Percentiles rank a stretch among this genome's conserved stretches.
Evolutionary conservation across 2,797 vertebrate genomes (phyloP).

Genomic region (Poeciliopsis presidionis): DNA sequence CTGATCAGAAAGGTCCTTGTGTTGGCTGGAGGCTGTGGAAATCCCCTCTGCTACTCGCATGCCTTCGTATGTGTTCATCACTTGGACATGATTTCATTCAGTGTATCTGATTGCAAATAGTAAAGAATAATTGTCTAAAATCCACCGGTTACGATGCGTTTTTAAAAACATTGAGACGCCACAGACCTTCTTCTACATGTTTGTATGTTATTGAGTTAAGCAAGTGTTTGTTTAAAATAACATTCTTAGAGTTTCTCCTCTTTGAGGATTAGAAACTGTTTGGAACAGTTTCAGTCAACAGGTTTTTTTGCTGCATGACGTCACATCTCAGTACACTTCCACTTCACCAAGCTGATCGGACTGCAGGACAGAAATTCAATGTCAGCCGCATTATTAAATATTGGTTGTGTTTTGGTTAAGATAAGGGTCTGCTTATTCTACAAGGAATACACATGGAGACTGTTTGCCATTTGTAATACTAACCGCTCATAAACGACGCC

Average conservation of each 20-base stretch:
- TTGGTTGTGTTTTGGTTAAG: background rate
- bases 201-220: background rate
- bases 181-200: background rate
- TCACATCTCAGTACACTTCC: background rate
- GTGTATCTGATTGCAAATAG: constrained; percentile 21
- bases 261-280: background rate
- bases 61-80: constrained; percentile 24
- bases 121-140: background rate
- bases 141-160: background rate
- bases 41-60: constrained; percentile 63
- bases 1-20: constrained; percentile 71
- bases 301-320: background rate
- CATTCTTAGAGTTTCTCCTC: too few species aligned
- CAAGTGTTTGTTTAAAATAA: too few species aligned
- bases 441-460: background rate
- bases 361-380: background rate
- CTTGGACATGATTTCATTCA: constrained; percentile 36
- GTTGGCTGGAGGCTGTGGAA: constrained; percentile 66
- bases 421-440: background rate
- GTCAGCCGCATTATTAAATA: background rate
- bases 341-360: background rate
- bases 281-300: background rate
- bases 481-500: background rate
- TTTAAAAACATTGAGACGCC: background rate
- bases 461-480: background rate